Evolutionary conservation across 2,113 vertebrate genomes (phyloP).

Genomic region (Plecturocebus donacophilus): DNA sequence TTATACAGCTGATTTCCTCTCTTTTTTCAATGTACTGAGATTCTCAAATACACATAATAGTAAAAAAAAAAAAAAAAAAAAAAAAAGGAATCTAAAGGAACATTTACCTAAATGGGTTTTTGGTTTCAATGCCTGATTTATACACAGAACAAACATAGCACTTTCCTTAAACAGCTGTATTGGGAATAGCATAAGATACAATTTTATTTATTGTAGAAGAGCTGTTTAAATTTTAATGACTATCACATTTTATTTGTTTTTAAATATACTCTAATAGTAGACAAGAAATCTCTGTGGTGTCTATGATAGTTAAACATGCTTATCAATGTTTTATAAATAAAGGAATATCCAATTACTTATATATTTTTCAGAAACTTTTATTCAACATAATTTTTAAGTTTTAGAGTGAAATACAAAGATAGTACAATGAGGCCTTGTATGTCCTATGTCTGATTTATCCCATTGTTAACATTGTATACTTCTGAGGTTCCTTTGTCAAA

Average conservation of each 20-base stretch:
- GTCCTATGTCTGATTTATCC: not conserved
- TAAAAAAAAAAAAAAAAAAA: not conserved
- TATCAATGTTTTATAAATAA: not conserved
- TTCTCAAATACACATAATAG: constrained; percentile 8
- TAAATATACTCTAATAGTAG: constrained; percentile 7
- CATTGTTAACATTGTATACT: not conserved
- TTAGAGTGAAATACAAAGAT: not conserved
- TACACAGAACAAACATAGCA: not conserved
- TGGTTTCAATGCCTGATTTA: constrained; percentile 35
- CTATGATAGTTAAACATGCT: not conserved
- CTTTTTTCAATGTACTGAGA: constrained; percentile 21
- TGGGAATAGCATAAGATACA: constrained; percentile 24
- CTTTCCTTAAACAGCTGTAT: not conserved
- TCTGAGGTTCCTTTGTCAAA: not conserved
- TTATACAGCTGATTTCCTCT: constrained; percentile 11
- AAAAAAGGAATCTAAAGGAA: not conserved
- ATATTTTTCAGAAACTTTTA: not conserved
- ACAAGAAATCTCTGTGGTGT: not conserved
- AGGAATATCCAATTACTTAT: not conserved
- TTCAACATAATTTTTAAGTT: constrained; percentile 29
- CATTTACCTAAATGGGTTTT: constrained; percentile 39
- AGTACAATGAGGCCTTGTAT: not conserved
- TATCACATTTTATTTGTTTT: constrained; percentile 39
- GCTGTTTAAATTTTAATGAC: constrained; percentile 33
- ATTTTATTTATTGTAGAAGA: constrained; percentile 25